Evolutionary conservation across 2,888 invertebrate genomes (phyloP).

Genomic region (Lycophotia porphyrea): DNA sequence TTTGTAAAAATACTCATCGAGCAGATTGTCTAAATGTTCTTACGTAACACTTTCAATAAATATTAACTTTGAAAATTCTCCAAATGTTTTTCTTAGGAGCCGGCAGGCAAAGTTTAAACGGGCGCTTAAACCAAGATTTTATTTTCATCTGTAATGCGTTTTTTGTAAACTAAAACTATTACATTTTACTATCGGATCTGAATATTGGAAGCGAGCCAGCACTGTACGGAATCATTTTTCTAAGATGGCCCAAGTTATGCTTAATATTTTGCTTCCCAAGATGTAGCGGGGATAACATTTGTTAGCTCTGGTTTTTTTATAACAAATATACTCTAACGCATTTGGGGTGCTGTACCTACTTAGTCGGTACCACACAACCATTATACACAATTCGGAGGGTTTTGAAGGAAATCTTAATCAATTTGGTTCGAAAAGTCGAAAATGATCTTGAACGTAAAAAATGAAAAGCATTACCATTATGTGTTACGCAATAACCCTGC

Average conservation of each 20-base stretch:
- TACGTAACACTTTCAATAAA: constrained; percentile 28
- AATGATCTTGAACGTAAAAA: neutral
- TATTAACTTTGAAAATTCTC: constrained; percentile 49
- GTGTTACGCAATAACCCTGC: neutral
- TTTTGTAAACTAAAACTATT: constrained; percentile 67
- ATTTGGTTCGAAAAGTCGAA: neutral
- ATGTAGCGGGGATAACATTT: constrained; percentile 32
- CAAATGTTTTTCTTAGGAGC: constrained; percentile 56
- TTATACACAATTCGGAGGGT: neutral
- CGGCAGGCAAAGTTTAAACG: constrained; percentile 51
- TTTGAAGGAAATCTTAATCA: neutral
- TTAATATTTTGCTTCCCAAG: constrained; percentile 40
- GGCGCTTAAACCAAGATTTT: constrained; percentile 54
- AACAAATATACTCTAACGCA: neutral
- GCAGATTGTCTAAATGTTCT: constrained; percentile 32
- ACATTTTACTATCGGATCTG: constrained; percentile 61
- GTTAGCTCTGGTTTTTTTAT: constrained; percentile 13
- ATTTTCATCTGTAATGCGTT: constrained; percentile 61
- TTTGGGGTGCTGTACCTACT: neutral
- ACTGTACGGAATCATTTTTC: constrained; percentile 48
- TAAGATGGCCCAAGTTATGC: constrained; percentile 39
- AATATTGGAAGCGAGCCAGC: constrained; percentile 61
- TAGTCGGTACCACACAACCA: neutral
- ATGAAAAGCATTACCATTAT: neutral
- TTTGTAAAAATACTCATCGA: constrained; percentile 17